Conservation (phyloP, 2,797 vertebrate species). For the Enteromius mattozi region DNA sequence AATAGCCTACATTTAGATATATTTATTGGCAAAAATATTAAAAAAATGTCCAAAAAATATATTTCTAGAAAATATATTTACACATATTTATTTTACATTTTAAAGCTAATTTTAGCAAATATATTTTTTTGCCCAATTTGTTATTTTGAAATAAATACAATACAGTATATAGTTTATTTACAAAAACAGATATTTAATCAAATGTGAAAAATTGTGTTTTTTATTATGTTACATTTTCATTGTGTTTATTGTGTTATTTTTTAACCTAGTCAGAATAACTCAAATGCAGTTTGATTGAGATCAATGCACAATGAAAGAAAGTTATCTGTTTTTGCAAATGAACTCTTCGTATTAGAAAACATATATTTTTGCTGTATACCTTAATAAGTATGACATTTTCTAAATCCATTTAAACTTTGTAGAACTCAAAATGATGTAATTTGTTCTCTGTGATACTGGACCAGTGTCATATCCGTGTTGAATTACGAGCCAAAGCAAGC, state of each 20-base stretch:
- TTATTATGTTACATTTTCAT: too few relatives aligned
- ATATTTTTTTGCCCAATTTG: neutral
- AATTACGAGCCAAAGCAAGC: slow-evolving; percentile 49
- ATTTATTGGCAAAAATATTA: neutral
- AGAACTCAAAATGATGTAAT: neutral
- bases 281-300: too few relatives aligned
- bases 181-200: too few relatives aligned
- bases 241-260: too few relatives aligned
- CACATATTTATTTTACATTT: neutral
- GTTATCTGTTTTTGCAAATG: too few relatives aligned
- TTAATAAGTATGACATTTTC: neutral
- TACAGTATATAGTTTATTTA: too few relatives aligned
- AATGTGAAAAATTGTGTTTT: too few relatives aligned
- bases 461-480: slow-evolving; percentile 32
- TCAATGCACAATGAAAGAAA: too few relatives aligned
- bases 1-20: neutral
- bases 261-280: too few relatives aligned
- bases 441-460: neutral
- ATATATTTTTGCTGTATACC: neutral
- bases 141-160: too few relatives aligned
- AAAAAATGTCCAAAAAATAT: neutral
- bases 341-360: too few relatives aligned
- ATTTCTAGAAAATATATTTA: neutral
- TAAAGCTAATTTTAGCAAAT: neutral
- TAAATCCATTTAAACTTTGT: neutral